Base-by-base conservation (phyloP, 2,113 vertebrate genomes). In the Ondatra zibethicus region DNA sequence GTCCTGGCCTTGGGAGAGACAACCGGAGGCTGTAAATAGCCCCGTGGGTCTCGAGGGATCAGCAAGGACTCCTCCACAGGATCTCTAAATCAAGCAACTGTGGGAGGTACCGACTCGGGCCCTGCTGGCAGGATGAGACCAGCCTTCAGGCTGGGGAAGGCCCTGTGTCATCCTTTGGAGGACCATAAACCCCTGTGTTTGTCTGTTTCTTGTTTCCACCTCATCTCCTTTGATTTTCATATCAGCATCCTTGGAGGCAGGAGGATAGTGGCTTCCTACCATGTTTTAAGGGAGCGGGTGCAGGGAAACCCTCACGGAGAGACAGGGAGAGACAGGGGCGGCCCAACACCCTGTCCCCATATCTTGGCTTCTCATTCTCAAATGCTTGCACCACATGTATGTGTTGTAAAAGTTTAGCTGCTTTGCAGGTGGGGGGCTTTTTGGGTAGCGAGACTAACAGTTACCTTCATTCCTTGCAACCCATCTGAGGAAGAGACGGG, bases 21-120 rank as follows among this genome's bases (percentile, higher is more conserved):
- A 95, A 95, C 96, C 88, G 94, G 97, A 96, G 93, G 72, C 97
- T 80, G 63, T 78, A 97, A 98, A 97, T 97, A 98, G 92, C 88
- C 72, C 88, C 0, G 55, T 94, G 92, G 96, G 96, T 95, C 97
- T 97, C 63, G 4, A 76, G 94, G 96, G 97, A 96, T 98, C 97
- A 97, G 78, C 1, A 1, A 66, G 52, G 61, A 95, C 97, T 95
- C 97, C 98, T 87, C 98, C 97, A 21, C 98, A 98, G 98, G 97
- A 98, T 98, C 94, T 98, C 98, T 97, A 97, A 97, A 97, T 98
- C 0, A 3, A 95, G 97, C 66, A 27, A n/a, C 91, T n/a, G 97
- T 98, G 96, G 98, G 98, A 97, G 97, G 96, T 50, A 27, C 72
- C 86, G 93, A 63, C 87, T 81, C 10, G 3, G 66, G 65, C 25